Base-by-base conservation (phyloP, 2,888 invertebrate species). In the Nasonovia ribisnigri region DNA sequence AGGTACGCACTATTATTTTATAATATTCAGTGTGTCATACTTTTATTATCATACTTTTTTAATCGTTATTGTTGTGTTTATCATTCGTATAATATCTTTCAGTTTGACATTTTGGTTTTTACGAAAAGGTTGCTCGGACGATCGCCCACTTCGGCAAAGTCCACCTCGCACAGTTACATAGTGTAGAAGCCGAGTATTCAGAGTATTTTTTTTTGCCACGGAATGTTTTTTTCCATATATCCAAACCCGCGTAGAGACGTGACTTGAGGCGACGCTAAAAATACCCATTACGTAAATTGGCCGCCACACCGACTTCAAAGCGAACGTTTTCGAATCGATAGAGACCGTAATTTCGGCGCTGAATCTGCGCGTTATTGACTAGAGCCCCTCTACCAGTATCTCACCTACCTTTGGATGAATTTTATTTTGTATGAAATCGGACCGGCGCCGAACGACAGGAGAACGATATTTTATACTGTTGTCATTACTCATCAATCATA, bases 311-410 rank as follows among this genome's bases (percentile, higher is more conserved):
- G 77, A 77, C 77, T 77, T 77, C 77, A 77, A 77, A 77, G 77
- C 36, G 77, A 77, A 77, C 36, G 36, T 20, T 77, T 77, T 77
- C 36, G 36, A 77, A 77, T 77, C 77, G 36, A 77, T 77, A 36
- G 77, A 20, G 20, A 77, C 77, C 77, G 77, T 77, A 77, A 77
- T 77, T 36, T 77, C 77, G 77, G 20, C 77, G 36, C 77, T 77
- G 77, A 77, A 77, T 77, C 77, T 77, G 77, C 77, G 77, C 77
- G 77, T 77, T 77, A 77, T 77, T 36, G 77, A 77, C 77, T 77
- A 77, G 36, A 36, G 36, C 77, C 36, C 57, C 57, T 57, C 60
- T 11, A 13, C 36, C 36, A 8, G 1, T 67, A n/a, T 6, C 36
- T 6, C 77, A 36, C 20, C 20, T 77, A 77, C 36, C 36, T 77